These are phyloP conservation scores for Saguinus imperator DNA, from an alignment of 2,113 vertebrate species.

Conservation along the genomic window DNA sequence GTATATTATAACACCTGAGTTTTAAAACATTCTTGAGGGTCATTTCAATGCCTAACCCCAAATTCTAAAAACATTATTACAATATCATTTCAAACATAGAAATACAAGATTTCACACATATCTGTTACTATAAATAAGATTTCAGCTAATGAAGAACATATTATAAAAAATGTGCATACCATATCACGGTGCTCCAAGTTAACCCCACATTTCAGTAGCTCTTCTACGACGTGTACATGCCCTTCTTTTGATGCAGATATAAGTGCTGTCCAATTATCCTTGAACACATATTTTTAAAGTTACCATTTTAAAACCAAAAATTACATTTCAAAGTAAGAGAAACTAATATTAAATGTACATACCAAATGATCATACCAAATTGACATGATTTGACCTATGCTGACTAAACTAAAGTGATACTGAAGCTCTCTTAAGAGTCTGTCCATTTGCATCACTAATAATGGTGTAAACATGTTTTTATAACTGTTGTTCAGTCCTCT, in stretches of 20 bases:
- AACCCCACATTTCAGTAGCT: constrained; percentile 91
- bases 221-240: constrained; percentile 91
- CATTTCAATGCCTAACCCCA: background rate
- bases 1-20: background rate
- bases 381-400: constrained; percentile 64
- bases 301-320: constrained; percentile 33
- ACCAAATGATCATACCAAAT: constrained; percentile 85
- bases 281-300: constrained; percentile 35
- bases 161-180: constrained; percentile 82
- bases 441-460: background rate
- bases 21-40: background rate
- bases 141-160: background rate
- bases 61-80: background rate
- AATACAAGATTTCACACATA: background rate
- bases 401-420: background rate
- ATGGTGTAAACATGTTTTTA: background rate
- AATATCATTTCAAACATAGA: background rate
- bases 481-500: background rate
- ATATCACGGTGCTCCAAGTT: constrained; percentile 96
- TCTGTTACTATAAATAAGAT: rapidly evolving
- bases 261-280: constrained; percentile 99
- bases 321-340: background rate
- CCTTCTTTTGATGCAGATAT: constrained; percentile 97
- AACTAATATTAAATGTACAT: constrained; percentile 55
- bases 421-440: background rate